phyloP scores from a whole-genome alignment of 2,888 invertebrate species.

The Lomographa bimaculata region DNA sequence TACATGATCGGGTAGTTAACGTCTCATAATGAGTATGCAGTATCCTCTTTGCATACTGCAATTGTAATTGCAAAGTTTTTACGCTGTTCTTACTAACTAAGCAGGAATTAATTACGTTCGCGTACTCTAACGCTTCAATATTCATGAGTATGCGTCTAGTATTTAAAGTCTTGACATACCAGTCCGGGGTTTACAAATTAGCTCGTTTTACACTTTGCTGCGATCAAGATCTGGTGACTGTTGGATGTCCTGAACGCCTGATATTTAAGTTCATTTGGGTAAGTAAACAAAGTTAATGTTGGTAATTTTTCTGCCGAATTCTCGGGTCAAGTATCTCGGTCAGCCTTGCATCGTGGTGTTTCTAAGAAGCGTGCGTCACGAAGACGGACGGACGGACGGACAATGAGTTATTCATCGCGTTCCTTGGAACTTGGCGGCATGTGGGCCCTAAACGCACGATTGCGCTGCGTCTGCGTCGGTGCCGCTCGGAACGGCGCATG shows the following conservation, averaged over 20 bases:
- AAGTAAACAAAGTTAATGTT: slow-evolving; percentile 17
- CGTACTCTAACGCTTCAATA: slow-evolving; percentile 20
- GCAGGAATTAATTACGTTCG: slow-evolving; percentile 20
- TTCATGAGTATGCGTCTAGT: slow-evolving; percentile 18
- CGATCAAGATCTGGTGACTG: slow-evolving; percentile 6
- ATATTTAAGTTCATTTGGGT: slow-evolving; percentile 8
- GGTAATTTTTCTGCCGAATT: slow-evolving; percentile 52
- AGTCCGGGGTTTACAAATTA: slow-evolving; percentile 12
- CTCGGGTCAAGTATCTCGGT: slow-evolving; percentile 73
- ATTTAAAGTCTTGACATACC: slow-evolving; percentile 16
- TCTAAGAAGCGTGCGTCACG: slow-evolving; percentile 79
- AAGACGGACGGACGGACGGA: slow-evolving; percentile 71
- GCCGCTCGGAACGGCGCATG: slow-evolving; percentile 47
- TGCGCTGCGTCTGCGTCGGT: slow-evolving; percentile 51
- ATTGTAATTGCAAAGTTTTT: slow-evolving; percentile 22
- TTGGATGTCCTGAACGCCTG: slow-evolving; percentile 2
- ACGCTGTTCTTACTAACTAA: slow-evolving; percentile 18
- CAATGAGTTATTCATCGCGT: slow-evolving; percentile 83
- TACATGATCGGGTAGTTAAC: slow-evolving; percentile 11
- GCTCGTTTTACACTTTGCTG: neutral
- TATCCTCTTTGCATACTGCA: slow-evolving; percentile 15
- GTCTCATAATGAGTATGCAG: slow-evolving; percentile 13
- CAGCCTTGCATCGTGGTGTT: slow-evolving; percentile 63
- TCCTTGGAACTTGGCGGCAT: slow-evolving; percentile 76
- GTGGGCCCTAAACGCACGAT: slow-evolving; percentile 77